Percentiles rank a stretch among this genome's conserved stretches.
Evolutionary conservation across 2,888 invertebrate species (phyloP).

Genomic region (Nemotelus pantherinus): DNA sequence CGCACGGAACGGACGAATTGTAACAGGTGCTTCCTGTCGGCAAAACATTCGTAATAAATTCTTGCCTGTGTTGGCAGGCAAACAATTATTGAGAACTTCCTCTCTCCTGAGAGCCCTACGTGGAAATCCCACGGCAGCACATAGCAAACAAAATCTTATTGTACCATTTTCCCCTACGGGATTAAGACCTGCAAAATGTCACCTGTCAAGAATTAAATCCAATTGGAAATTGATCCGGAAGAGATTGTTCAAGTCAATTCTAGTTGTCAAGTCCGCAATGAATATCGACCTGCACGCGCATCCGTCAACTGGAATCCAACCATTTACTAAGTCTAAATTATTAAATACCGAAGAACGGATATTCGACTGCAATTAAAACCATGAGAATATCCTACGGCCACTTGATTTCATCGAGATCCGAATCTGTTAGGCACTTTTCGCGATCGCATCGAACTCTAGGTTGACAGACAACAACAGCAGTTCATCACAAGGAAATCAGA

Average conservation of each 20-base stretch:
- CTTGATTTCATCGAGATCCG: background rate
- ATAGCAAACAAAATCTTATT: too few relatives aligned
- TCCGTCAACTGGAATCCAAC: background rate
- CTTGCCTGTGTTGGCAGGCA: too few relatives aligned
- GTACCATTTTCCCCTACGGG: background rate
- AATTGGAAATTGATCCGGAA: slow-evolving; percentile 28
- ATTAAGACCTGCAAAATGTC: background rate
- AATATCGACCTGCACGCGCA: background rate
- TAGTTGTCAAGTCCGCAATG: background rate
- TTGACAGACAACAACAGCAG: slow-evolving; percentile 26
- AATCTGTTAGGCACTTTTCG: slow-evolving; percentile 11
- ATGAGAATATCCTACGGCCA: background rate
- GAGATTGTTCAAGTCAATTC: background rate
- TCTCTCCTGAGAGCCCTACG: too few relatives aligned
- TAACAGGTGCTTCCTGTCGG: too few relatives aligned
- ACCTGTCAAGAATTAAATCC: slow-evolving; percentile 9
- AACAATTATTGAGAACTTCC: too few relatives aligned
- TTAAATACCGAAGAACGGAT: background rate
- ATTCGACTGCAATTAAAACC: background rate
- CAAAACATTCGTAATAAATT: too few relatives aligned
- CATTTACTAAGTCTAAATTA: too few relatives aligned
- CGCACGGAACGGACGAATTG: too few relatives aligned
- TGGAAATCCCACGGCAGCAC: too few relatives aligned
- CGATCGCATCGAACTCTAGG: slow-evolving; percentile 12
- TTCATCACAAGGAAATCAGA: background rate